phyloP scores from a whole-genome alignment of 1,140 invertebrate species.

The Drosophila simulans region DNA sequence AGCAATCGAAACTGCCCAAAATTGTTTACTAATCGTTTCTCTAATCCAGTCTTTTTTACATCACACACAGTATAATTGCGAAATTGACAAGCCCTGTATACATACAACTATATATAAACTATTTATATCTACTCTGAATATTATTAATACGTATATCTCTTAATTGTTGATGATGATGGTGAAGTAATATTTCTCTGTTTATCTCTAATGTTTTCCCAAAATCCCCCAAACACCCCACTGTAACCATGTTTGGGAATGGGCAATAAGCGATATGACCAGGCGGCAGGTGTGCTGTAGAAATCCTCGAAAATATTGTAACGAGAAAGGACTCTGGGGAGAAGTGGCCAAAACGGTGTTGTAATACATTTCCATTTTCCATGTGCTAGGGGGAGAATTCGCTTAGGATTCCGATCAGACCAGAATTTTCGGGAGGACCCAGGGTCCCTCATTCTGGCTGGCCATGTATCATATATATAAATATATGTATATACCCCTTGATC shows the following conservation, averaged over 20 bases:
- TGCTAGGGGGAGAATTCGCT: constrained; percentile 32
- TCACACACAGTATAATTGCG: constrained; percentile 73
- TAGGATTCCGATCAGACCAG: constrained; percentile 17
- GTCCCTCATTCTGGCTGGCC: constrained; percentile 15
- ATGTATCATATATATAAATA: constrained; percentile 45
- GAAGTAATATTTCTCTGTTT: constrained; percentile 85
- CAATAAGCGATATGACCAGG: constrained; percentile 88
- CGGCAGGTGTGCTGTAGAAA: constrained; percentile 86
- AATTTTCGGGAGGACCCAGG: constrained; percentile 11
- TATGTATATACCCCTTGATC: constrained; percentile 4
- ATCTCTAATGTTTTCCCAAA: constrained; percentile 73
- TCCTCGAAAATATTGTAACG: constrained; percentile 84
- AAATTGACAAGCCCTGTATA: constrained; percentile 51
- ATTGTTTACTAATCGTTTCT: constrained; percentile 81
- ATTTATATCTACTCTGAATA: constrained; percentile 55
- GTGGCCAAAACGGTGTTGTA: constrained; percentile 84
- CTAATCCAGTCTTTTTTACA: constrained; percentile 79
- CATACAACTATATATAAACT: constrained; percentile 57
- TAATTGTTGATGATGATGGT: constrained; percentile 83
- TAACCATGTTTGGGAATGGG: constrained; percentile 86
- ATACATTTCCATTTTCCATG: constrained; percentile 84
- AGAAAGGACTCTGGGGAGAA: constrained; percentile 84
- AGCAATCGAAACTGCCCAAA: constrained; percentile 42
- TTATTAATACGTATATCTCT: constrained; percentile 67
- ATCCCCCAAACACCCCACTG: constrained; percentile 43